Base-by-base conservation (phyloP, 2,888 invertebrate species). In the Drosophila aldrichi region DNA sequence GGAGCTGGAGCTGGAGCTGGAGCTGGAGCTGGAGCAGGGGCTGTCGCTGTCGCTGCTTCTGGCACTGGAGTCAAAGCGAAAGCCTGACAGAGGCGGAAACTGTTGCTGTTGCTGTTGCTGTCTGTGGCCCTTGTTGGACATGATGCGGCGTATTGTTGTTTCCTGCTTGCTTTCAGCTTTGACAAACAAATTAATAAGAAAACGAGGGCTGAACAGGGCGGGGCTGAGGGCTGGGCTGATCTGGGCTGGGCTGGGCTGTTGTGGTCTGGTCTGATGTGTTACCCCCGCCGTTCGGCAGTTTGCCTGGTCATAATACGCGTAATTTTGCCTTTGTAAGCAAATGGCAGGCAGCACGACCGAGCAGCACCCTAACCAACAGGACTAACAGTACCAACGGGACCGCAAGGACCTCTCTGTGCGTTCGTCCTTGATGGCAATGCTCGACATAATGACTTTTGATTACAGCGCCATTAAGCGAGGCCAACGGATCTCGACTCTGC, bases 131-230 rank as follows among this genome's bases (percentile, higher is more conserved):
- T 22, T 52, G 71, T 38, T 75, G 68, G 63, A 51, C 70, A 69
- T 88, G 85, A 86, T 82, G 79, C 64, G 84, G 88, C 86, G 64
- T 58, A 79, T 86, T 89, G 34, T 48, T 65, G 70, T 52, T 80
- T 79, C 76, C 79, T 75, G 79, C 60, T 56, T 67, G 69, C 58
- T 69, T 76, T 73, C 55, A 22, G 71, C 72, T 73, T 75, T 73
- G 86, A 89, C 90, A 86, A 86, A 86, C 90, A 86, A 90, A 85
- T 90, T 86, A 86, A 83, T 81, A 83, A 81, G 62, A 75, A 74
- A 72, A 63, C 83, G 77, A 79, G 75, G 88, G 82, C 88, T 81
- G 52, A 57, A 52, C 84, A 41, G 52, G 71, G 67, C 70, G 52
- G 36, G 60, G 61, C 67, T 61, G n/a, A 20, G 49, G 70, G 62